Conservation (phyloP, 2,888 invertebrate genomes). For the Stenotaenia linearis region DNA sequence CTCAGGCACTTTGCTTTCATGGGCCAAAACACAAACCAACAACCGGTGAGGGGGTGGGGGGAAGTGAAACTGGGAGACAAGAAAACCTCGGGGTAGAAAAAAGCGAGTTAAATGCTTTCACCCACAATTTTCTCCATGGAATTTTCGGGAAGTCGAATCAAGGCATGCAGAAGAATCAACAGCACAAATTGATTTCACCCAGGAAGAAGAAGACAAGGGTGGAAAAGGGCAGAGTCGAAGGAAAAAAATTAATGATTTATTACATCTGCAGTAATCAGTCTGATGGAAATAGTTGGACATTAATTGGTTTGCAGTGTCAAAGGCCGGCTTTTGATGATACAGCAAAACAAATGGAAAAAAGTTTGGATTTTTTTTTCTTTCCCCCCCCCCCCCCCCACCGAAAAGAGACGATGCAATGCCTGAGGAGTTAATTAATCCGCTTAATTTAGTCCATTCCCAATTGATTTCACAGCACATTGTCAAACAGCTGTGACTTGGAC, state of each 20-base stretch:
- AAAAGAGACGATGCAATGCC: background rate
- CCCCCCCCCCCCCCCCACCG: too few species aligned
- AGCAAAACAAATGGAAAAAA: background rate
- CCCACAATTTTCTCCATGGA: conserved; percentile 14
- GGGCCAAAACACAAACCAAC: background rate
- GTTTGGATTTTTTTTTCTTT: background rate
- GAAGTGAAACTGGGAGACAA: background rate
- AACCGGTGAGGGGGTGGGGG: background rate
- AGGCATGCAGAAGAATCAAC: conserved; percentile 24
- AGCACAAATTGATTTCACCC: conserved; percentile 14
- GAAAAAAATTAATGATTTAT: conserved; percentile 11
- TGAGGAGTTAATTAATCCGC: background rate
- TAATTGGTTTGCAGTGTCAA: conserved; percentile 1
- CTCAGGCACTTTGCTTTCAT: background rate
- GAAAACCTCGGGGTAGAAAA: background rate
- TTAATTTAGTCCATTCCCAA: background rate
- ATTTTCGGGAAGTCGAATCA: background rate
- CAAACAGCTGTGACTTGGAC: background rate
- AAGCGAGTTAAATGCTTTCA: background rate
- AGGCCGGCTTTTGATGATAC: background rate
- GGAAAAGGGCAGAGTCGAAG: background rate
- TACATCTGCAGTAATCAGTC: background rate
- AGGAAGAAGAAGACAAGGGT: background rate
- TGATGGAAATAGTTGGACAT: conserved; percentile 21
- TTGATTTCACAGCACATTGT: conserved; percentile 2